A percentile compares a stretch with the other conserved stretches of the same genome.
These are phyloP conservation scores for Tragulus kanchil DNA, from an alignment of 2,113 vertebrate genomes.

Conservation along the genomic window DNA sequence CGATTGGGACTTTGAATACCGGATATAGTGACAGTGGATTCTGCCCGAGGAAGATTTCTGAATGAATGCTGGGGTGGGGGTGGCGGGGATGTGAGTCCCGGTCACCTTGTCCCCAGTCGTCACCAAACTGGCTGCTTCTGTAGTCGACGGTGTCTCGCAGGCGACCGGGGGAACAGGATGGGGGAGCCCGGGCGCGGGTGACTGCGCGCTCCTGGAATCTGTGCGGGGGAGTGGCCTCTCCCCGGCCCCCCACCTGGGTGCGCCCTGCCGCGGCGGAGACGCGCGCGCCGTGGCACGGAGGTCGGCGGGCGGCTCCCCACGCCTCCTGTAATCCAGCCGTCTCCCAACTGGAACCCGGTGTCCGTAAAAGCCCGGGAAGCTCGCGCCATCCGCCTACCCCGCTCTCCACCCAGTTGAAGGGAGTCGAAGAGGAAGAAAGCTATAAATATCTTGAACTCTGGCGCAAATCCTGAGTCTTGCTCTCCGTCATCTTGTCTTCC, in stretches of 20 bases:
- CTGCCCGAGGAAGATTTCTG: neutral
- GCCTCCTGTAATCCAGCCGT: too few species aligned
- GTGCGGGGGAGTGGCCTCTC: neutral
- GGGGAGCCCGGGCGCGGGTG: neutral
- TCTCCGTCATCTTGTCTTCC: neutral
- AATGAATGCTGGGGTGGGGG: neutral
- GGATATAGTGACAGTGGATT: neutral
- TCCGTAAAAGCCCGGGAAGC: neutral
- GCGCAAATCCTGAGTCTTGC: neutral
- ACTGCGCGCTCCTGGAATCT: slow-evolving; percentile 36
- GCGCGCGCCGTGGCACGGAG: neutral
- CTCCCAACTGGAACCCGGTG: neutral
- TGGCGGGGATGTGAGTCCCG: neutral
- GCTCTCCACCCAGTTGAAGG: rapidly evolving
- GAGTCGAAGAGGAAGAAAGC: neutral
- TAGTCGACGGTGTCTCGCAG: neutral
- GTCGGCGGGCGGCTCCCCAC: neutral
- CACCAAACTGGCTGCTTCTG: neutral
- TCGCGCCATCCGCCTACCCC: neutral
- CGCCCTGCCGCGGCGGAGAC: neutral
- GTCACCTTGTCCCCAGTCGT: neutral
- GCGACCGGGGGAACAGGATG: neutral
- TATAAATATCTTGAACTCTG: rapidly evolving
- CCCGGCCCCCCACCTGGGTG: neutral
- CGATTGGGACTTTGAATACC: neutral